Conservation (phyloP, 2,113 vertebrate genomes). For the Microtus montanus region DNA sequence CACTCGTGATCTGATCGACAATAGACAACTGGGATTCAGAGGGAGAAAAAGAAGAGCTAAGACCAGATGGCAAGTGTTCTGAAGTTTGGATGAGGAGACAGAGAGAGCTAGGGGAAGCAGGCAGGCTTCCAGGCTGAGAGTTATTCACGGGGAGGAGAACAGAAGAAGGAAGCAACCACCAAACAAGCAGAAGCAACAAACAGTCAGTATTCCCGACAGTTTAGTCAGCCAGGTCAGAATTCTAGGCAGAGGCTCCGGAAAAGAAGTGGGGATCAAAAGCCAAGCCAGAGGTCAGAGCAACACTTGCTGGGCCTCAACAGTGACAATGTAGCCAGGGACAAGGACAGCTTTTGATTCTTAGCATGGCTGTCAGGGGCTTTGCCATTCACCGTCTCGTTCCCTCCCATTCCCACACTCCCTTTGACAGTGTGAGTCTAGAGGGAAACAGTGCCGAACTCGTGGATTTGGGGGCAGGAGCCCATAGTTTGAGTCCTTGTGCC, state of each 20-base stretch:
- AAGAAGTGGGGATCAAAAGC: not conserved
- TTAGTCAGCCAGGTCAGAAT: slow-evolving; percentile 6
- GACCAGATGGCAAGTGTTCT: not conserved
- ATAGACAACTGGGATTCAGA: not conserved
- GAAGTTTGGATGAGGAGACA: not conserved
- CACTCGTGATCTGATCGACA: not conserved
- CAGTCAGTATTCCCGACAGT: not conserved
- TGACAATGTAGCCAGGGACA: not conserved
- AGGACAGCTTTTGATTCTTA: not conserved
- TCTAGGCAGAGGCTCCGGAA: not conserved
- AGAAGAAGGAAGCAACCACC: not conserved
- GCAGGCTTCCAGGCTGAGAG: not conserved
- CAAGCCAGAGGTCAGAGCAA: not conserved
- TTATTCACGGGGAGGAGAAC: not conserved
- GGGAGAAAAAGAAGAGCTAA: not conserved
- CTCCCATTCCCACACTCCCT: not conserved
- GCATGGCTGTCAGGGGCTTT: not conserved
- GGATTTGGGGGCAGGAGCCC: not conserved
- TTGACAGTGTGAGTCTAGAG: not conserved
- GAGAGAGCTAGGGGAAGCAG: too few species aligned
- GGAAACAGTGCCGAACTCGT: not conserved
- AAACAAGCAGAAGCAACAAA: not conserved
- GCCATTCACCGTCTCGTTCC: not conserved
- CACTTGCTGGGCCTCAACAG: not conserved
- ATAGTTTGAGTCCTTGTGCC: not conserved